Base-by-base conservation (phyloP, 2,888 invertebrate genomes). In the Nephrotoma flavescens region DNA sequence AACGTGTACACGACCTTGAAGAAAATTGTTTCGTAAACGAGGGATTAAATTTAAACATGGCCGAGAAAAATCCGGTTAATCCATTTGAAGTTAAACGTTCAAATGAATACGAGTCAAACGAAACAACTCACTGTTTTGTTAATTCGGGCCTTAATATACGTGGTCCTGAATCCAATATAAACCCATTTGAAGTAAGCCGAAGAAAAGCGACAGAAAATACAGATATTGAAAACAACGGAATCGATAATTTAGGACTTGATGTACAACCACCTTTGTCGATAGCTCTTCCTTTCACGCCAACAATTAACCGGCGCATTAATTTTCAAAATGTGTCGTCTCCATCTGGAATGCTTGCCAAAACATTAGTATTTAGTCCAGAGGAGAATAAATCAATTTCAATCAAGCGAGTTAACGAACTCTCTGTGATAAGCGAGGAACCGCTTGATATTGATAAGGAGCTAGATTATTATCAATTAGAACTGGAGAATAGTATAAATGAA, bases 401-500 rank as follows among this genome's bases (percentile, higher is more conserved):
- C 5, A 83, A 87, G 1, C 87, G 89, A 1, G 15, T 15, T n/a
- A 12, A 9, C 2, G 45, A 86, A 0, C 87, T 91, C 41, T 89
- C 90, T 2, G 89, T 90, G 6, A 90, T 91, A 4, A 90, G 89
- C 44, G 92, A 92, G 88, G 91, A 91, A 87, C 88, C 89, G 42
- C 89, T 91, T 89, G 91, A 91, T 87, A 92, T 92, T 87, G 91
- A 91, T 19, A 90, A 90, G 85, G 91, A 92, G 86, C 87, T 92
- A 31, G 92, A 92, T 88, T 90, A 89, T 6, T 92, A 92, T 88
- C 92, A 92, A 87, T 87, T 91, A 71, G 92, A 92, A 88, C 87
- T 92, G 47, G 92, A 92, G 87, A 92, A 92, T 47, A 92, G 92
- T 88, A 92, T 92, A 12, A 92, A 92, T 86, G 92, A 92, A 87